phyloP scores from a whole-genome alignment of 2,113 vertebrate species.

The Tricholaema leucomelas region DNA sequence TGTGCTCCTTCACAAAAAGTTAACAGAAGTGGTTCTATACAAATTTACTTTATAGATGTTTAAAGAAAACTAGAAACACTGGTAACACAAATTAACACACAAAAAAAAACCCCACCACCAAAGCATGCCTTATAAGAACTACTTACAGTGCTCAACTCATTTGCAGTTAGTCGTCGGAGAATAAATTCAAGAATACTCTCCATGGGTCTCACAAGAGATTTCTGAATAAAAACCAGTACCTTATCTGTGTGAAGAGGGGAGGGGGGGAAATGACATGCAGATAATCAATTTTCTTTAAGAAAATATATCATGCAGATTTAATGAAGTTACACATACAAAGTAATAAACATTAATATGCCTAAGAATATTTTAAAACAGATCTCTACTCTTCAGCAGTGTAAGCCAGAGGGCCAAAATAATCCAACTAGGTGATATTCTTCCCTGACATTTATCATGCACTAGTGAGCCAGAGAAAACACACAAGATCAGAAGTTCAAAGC shows the following conservation, averaged over 20 bases:
- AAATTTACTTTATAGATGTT: neutral
- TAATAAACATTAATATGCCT: neutral
- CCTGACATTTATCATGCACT: neutral
- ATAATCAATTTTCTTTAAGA: neutral
- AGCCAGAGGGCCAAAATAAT: neutral
- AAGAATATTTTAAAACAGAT: neutral
- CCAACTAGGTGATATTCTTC: neutral
- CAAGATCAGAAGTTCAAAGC: neutral
- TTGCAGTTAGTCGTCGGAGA: conserved; percentile 77
- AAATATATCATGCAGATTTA: neutral
- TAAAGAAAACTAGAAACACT: neutral
- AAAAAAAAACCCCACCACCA: neutral
- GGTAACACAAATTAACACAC: neutral
- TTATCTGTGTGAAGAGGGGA: conserved; percentile 47
- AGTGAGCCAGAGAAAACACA: neutral
- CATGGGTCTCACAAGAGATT: conserved; percentile 58
- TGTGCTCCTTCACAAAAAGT: neutral
- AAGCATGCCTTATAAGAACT: neutral
- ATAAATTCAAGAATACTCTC: conserved; percentile 85
- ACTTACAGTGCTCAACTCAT: conserved; percentile 85
- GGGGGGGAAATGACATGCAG: neutral
- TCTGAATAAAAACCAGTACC: conserved; percentile 71
- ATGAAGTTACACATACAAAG: neutral
- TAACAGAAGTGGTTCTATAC: neutral
- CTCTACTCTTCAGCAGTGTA: neutral